Percentiles rank a stretch among this genome's conserved stretches.
Conservation (phyloP, 2,797 vertebrate genomes). For the Emys orbicularis region DNA sequence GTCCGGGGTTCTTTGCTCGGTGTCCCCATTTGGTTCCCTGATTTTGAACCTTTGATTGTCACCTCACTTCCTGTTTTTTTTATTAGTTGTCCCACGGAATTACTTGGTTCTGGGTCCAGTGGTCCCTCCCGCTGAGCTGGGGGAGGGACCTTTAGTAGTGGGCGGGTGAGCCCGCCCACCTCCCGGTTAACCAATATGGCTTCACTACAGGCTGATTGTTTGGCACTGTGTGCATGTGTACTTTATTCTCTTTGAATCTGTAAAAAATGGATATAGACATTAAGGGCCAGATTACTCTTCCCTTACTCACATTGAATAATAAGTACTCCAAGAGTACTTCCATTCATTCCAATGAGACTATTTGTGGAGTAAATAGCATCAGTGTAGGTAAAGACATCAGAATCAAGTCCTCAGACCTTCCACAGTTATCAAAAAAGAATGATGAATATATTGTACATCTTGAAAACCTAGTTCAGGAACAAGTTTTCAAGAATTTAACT, state of each 20-base stretch:
- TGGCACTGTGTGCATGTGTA: neutral
- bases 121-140: too few species aligned
- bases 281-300: neutral
- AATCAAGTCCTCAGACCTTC: neutral
- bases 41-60: too few species aligned
- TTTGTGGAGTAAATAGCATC: neutral
- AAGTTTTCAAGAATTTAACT: neutral
- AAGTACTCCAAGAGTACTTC: neutral
- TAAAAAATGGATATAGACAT: neutral
- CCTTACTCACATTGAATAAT: constrained; percentile 7
- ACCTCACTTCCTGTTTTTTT: too few species aligned
- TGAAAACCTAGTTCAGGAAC: neutral
- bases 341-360: neutral
- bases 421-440: neutral
- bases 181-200: too few species aligned
- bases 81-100: too few species aligned
- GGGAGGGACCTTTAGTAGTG: too few species aligned
- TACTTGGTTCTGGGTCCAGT: too few species aligned
- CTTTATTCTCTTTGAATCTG: constrained; percentile 23
- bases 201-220: too few species aligned
- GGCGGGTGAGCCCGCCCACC: too few species aligned
- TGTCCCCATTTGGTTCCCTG: too few species aligned
- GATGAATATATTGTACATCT: neutral
- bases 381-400: neutral
- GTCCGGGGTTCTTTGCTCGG: too few species aligned